Base-by-base conservation (phyloP, 1,140 invertebrate species). In the Heliconius himera region DNA sequence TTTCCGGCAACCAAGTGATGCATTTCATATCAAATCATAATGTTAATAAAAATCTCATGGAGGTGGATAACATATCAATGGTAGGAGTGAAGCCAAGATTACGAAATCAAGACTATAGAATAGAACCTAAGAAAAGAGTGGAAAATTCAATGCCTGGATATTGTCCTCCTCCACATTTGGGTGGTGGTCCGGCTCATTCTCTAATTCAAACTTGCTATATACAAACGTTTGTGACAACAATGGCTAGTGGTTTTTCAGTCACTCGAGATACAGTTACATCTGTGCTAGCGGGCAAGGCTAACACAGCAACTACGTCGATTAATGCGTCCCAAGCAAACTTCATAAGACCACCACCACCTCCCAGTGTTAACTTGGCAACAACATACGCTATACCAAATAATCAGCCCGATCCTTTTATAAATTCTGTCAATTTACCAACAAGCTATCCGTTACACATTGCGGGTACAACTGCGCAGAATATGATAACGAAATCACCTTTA, bases 201-300 rank as follows among this genome's bases (percentile, higher is more conserved):
- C 82, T 93, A 9, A 91, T 93, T 79, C 92, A 93, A 80, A 81
- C 93, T 3, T 90, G 90, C 76, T 94, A 94, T 54, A 88, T 94
- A 9, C 93, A 94, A 66, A 92, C 90, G 0, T 92, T 96, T 86
- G 88, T 96, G 72, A 97, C 96, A 0, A 97, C 97, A 4, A 97
- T 97, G 96, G 97, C 97, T 0, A 97, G 96, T 88, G 96, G 97
- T 36, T 96, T 96, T 83, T 96, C 96, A 0, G 91, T 96, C 13
- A 96, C 96, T 72, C 96, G 96, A 82, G 97, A 97, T 83, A 97
- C 97, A 0, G 96, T 97, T 49, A 97, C 97, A 1, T 97, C 97
- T 22, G 97, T 97, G 8, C 89, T 97, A 70, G 96, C 97, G 16
- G 97, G 97, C 29, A 95, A 96, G 89, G 96, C 97, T 1, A 97